Evolutionary conservation across 1,140 invertebrate species (phyloP).

Genomic region (Ips typographus): DNA sequence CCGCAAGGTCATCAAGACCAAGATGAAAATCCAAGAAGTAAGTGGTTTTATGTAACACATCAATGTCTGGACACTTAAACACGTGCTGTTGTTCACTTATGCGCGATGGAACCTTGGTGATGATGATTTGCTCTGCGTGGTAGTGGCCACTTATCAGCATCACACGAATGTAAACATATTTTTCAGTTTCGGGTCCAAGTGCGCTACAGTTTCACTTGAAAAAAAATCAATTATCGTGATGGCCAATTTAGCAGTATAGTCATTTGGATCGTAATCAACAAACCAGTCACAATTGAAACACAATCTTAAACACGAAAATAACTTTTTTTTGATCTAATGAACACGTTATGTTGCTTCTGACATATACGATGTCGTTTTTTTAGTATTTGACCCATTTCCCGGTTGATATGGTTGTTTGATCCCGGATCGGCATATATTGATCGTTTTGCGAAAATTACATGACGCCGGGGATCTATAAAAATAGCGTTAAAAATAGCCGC

Average conservation of each 20-base stretch:
- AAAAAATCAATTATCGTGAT: too few species aligned
- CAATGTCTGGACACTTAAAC: conserved; percentile 1
- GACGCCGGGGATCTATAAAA: conserved; percentile 31
- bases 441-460: conserved; percentile 29
- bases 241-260: too few species aligned
- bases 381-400: background rate
- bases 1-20: conserved; percentile 58
- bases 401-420: background rate
- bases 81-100: background rate
- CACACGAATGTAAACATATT: too few species aligned
- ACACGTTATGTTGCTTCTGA: too few species aligned
- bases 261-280: too few species aligned
- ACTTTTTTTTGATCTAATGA: too few species aligned
- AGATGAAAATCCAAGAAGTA: conserved; percentile 59
- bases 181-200: too few species aligned
- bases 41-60: conserved; percentile 40
- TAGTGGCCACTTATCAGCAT: too few species aligned
- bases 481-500: conserved; percentile 32
- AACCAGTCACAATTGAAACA: too few species aligned
- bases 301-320: too few species aligned
- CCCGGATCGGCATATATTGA: conserved; percentile 8
- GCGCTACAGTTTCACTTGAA: too few species aligned
- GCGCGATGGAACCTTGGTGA: background rate
- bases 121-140: background rate
- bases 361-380: too few species aligned